phyloP scores from a whole-genome alignment of 2,113 vertebrate genomes.

The Grammomys surdaster region DNA sequence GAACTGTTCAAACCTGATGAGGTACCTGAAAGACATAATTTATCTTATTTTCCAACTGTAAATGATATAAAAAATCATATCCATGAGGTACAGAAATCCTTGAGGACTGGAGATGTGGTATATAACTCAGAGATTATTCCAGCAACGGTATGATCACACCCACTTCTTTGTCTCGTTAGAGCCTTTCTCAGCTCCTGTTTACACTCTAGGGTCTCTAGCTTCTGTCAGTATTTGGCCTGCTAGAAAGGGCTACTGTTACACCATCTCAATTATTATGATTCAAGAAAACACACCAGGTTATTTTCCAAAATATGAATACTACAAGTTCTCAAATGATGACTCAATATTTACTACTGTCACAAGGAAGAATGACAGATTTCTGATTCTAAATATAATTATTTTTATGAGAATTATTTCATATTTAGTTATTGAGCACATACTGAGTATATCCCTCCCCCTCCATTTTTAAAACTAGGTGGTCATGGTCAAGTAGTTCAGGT shows the following conservation, averaged over 20 bases:
- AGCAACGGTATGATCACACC: slow-evolving; percentile 84
- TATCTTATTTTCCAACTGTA: slow-evolving; percentile 93
- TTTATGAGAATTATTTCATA: slow-evolving; percentile 47
- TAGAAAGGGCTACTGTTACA: background rate
- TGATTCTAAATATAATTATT: slow-evolving; percentile 13
- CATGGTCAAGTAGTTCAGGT: slow-evolving; percentile 34
- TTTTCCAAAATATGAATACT: slow-evolving; percentile 39
- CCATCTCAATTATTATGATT: slow-evolving; percentile 36
- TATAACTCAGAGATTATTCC: slow-evolving; percentile 86
- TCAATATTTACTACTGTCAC: slow-evolving; percentile 11
- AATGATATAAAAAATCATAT: slow-evolving; percentile 95
- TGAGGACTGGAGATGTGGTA: slow-evolving; percentile 85
- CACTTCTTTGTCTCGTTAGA: slow-evolving; percentile 64
- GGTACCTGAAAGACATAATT: slow-evolving; percentile 92
- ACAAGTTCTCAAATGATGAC: background rate
- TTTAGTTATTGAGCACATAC: slow-evolving; percentile 20
- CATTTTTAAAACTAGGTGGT: background rate
- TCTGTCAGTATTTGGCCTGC: slow-evolving; percentile 10
- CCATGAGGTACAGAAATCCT: slow-evolving; percentile 91
- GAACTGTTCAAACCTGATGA: slow-evolving; percentile 92
- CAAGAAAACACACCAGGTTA: background rate
- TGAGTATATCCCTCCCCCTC: background rate
- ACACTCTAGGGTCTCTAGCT: slow-evolving; percentile 1
- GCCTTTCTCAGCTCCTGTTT: slow-evolving; percentile 27
- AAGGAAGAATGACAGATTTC: slow-evolving; percentile 55